phyloP scores from a whole-genome alignment of 2,888 invertebrate species.

The Lottia scabra region DNA sequence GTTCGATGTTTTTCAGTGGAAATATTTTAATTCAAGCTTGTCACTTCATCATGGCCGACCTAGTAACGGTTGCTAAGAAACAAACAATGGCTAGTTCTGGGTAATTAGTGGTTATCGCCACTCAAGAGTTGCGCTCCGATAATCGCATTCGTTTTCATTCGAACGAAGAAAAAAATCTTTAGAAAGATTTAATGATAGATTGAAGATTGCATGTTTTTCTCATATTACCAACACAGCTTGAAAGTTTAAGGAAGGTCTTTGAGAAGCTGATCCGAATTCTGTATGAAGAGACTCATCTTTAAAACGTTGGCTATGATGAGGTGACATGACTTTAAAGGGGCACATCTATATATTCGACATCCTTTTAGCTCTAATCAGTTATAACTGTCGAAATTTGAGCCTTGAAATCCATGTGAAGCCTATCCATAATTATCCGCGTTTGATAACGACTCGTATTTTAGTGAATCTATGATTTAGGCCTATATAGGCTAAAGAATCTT shows the following conservation, averaged over 20 bases:
- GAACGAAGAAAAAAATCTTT: constrained; percentile 1
- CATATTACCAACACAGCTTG: background rate
- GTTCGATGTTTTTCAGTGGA: no score
- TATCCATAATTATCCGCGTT: no score
- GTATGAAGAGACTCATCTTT: no score
- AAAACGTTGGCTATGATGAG: no score
- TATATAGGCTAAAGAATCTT: no score
- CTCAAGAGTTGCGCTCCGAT: background rate
- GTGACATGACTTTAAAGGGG: no score
- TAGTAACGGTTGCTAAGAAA: constrained; percentile 1
- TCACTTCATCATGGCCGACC: constrained; percentile 7
- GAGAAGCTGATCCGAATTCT: background rate
- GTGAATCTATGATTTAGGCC: no score
- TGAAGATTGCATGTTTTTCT: background rate
- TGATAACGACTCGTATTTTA: no score
- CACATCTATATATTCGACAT: no score
- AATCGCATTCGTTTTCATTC: constrained; percentile 1
- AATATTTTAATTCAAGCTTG: background rate
- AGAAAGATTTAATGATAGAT: background rate
- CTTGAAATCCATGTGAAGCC: no score
- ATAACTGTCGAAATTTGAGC: no score
- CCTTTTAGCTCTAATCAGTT: no score
- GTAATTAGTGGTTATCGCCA: background rate
- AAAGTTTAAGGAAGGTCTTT: background rate
- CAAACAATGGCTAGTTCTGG: constrained; percentile 2